A percentile compares a stretch with the other conserved stretches of the same genome.
phyloP scores from a whole-genome alignment of 2,888 invertebrate species.

The Chymomyza procnemis region DNA sequence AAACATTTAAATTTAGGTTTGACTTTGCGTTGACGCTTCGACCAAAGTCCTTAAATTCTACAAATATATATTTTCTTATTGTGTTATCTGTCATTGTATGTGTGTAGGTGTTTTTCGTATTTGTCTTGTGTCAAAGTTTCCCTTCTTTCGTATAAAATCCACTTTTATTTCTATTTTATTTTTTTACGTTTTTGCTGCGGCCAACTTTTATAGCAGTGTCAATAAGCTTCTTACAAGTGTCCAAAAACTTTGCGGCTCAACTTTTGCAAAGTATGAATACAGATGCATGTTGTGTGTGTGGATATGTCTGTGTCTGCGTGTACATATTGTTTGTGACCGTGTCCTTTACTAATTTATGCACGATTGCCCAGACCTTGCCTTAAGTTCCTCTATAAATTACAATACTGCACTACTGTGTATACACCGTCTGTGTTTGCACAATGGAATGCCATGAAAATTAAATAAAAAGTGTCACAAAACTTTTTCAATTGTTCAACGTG shows the following conservation, averaged over 20 bases:
- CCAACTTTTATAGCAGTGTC: constrained; percentile 53
- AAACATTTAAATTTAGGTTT: constrained; percentile 22
- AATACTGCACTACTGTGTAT: constrained; percentile 45
- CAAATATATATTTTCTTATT: constrained; percentile 13
- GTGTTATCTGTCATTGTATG: constrained; percentile 7
- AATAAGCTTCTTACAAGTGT: constrained; percentile 63
- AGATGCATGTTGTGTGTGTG: neutral
- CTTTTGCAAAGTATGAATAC: constrained; percentile 23
- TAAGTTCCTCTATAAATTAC: constrained; percentile 68
- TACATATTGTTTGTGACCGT: constrained; percentile 14
- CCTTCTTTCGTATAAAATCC: neutral
- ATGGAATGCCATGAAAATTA: constrained; percentile 65
- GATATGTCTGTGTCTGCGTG: neutral
- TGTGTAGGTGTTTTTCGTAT: constrained; percentile 7
- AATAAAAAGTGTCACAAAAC: constrained; percentile 70
- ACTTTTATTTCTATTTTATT: constrained; percentile 20
- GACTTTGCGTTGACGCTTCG: constrained; percentile 18
- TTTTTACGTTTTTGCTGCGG: constrained; percentile 19
- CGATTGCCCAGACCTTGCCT: constrained; percentile 13
- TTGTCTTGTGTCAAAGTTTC: neutral
- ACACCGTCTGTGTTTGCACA: constrained; percentile 25
- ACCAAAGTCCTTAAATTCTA: neutral
- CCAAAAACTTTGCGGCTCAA: constrained; percentile 33
- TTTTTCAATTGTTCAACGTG: constrained; percentile 65
- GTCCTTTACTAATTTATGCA: constrained; percentile 65